Base-by-base conservation (phyloP, 2,113 vertebrate species). In the Epinephelus fuscoguttatus region DNA sequence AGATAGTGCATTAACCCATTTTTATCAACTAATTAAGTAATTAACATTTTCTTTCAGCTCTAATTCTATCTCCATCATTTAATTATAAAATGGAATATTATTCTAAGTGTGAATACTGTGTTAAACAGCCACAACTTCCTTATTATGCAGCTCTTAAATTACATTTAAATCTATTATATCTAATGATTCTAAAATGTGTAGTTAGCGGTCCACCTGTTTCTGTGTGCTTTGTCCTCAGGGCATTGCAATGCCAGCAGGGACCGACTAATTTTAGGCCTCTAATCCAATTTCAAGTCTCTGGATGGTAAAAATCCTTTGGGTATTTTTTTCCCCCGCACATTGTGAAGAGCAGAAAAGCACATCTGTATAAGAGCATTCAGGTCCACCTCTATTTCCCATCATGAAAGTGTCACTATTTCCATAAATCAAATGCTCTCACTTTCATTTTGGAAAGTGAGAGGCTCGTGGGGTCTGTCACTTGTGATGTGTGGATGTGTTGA, bases 401-500 rank as follows among this genome's bases (percentile, higher is more conserved):
- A 80, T 74, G 30, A 55, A 79, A 82, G 87, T 79, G 82, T 84
- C 84, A 85, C 56, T 70, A 80, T 81, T 81, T 85, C 63, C 69
- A 86, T 86, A 78, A 88, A 77, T 74, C 23, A 13, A 72, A 75
- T 53, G 12, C 61, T 50, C 70, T 75, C 6, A 87, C 68, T 85
- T n/a, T 72, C 37, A 72, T 59, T 73, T 45, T 40, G 8, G 6
- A 37, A 75, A 70, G 40, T 60, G 37, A 63, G 68, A 66, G 57
- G 21, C 60, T 73, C 68, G 25, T 30, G 40, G 45, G 49, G 33
- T 55, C 42, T 69, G n/a, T 67, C 42, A 68, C 70, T 57, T 50
- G 25, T 19, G 10, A 62, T 49, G 33, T 74, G 67, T 70, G 37
- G 47, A 72, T 49, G 70, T 52, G 57, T 6, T 52, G 59, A 82